Conservation (phyloP, 2,797 vertebrate genomes). For the Malurus leucopterus region DNA sequence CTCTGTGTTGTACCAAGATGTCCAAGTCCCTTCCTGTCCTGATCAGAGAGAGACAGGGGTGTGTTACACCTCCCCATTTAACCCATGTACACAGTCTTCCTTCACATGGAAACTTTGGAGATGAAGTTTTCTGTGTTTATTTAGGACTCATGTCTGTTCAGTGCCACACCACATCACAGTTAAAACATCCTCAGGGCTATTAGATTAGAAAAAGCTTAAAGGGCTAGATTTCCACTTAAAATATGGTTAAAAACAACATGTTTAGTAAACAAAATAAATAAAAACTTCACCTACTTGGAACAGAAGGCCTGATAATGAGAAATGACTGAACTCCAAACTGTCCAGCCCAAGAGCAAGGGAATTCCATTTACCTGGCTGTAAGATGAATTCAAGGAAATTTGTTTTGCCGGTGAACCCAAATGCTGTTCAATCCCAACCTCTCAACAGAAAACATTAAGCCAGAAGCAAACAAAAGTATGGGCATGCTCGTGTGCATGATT, state of each 20-base stretch:
- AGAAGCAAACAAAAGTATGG: not conserved
- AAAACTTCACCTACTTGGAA: not conserved
- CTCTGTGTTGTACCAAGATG: not conserved
- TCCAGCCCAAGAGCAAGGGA: not conserved
- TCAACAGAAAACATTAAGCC: not conserved
- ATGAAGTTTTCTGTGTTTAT: not conserved
- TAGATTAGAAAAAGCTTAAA: not conserved
- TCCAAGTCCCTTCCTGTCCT: not conserved
- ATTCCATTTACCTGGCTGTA: not conserved
- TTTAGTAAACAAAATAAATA: not conserved
- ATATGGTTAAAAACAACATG: not conserved
- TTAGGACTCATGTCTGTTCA: not conserved
- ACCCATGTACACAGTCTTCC: not conserved
- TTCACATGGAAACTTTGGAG: not conserved
- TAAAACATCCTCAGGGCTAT: not conserved
- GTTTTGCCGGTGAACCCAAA: not conserved
- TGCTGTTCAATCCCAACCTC: not conserved
- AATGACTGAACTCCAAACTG: not conserved
- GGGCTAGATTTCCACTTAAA: not conserved
- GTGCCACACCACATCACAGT: not conserved
- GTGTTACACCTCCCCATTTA: not conserved
- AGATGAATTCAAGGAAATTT: not conserved
- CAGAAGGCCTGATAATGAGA: not conserved
- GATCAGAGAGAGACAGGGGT: not conserved
- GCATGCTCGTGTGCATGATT: rapidly evolving